Conservation (phyloP, 2,113 vertebrate species). For the Crotalus helleri region DNA sequence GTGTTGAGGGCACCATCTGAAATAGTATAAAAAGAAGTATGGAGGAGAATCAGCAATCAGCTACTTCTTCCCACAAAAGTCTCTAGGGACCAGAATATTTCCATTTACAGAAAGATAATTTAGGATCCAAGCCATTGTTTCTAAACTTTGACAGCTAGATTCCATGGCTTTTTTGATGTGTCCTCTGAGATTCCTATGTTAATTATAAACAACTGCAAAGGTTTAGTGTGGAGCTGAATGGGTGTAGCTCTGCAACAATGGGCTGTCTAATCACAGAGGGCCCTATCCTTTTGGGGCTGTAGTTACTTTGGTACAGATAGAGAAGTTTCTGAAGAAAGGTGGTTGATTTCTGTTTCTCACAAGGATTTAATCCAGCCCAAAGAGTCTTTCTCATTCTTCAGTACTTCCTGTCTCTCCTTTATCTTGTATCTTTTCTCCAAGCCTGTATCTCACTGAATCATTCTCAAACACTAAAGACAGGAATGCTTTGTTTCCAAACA, state of each 20-base stretch:
- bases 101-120: not conserved
- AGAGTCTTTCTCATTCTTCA: not conserved
- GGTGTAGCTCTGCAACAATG: not conserved
- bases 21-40: not conserved
- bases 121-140: not conserved
- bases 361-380: not conserved
- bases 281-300: not conserved
- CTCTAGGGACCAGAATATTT: not conserved
- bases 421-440: not conserved
- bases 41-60: not conserved
- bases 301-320: not conserved
- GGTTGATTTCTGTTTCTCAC: not conserved
- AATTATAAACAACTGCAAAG: not conserved
- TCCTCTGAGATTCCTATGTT: not conserved
- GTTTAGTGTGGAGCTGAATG: no score
- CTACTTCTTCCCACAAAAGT: not conserved
- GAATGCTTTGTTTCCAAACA: not conserved
- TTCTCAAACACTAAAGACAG: not conserved
- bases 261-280: not conserved
- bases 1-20: not conserved
- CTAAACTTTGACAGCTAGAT: not conserved
- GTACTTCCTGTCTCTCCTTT: not conserved
- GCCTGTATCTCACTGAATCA: not conserved
- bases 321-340: not conserved
- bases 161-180: not conserved